Conservation (phyloP, 2,888 invertebrate genomes). For the Drosophila rellima region DNA sequence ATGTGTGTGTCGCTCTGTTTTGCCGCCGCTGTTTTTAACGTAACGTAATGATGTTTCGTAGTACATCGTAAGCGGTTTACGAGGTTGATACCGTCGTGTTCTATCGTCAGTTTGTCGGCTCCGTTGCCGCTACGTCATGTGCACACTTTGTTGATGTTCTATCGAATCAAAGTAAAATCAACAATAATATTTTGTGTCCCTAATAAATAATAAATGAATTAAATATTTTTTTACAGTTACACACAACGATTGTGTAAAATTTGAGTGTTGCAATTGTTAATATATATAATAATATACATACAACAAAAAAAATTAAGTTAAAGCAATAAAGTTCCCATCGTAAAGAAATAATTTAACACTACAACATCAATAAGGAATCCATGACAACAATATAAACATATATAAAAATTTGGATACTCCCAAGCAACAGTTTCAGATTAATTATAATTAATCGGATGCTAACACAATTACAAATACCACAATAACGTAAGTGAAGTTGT, state of each 20-base stretch:
- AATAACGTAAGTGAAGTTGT: conserved; percentile 42
- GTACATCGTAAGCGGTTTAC: conserved; percentile 42
- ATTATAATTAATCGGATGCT: conserved; percentile 19
- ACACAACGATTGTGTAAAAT: conserved; percentile 62
- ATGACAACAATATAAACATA: conserved; percentile 27
- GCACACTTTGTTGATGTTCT: conserved; percentile 48
- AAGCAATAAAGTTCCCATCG: conserved; percentile 14
- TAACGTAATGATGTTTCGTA: conserved; percentile 49
- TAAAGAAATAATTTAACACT: conserved; percentile 14
- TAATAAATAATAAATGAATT: conserved; percentile 13
- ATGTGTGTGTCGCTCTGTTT: conserved; percentile 44
- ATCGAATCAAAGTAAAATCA: conserved; percentile 18
- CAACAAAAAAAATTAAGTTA: conserved; percentile 28
- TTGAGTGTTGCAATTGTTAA: conserved; percentile 68
- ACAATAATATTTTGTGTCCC: conserved; percentile 13
- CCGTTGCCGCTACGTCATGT: conserved; percentile 52
- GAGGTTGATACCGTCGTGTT: conserved; percentile 27
- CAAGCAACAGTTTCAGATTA: conserved; percentile 22
- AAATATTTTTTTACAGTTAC: conserved; percentile 57
- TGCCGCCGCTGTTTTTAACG: conserved; percentile 62
- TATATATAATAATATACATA: conserved; percentile 33
- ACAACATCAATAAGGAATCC: conserved; percentile 35
- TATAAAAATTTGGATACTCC: conserved; percentile 45
- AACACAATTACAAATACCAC: conserved; percentile 20
- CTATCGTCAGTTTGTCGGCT: conserved; percentile 30